Evolutionary conservation across 1,140 invertebrate species (phyloP), one percentile per base, ranked within the genome.

Genomic region (Hyposmocoma kahamanoa): DNA sequence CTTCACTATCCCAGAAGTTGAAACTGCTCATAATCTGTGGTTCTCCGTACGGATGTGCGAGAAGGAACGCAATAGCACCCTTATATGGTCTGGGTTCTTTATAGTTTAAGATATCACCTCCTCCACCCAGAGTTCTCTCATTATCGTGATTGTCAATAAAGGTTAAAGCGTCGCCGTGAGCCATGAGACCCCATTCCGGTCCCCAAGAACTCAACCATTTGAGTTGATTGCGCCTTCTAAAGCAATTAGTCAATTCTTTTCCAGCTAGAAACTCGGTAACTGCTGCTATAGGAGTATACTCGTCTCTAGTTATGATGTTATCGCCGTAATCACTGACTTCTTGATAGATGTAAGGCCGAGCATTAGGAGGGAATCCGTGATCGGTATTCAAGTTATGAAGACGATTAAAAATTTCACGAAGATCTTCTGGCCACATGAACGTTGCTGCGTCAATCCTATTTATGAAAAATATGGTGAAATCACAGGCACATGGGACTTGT

Each of bases 11-110:
- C 46, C 67, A 69, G 62, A 93, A 92, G 9, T 66, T 59, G 53
- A 89, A 93, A 59, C 94, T 96, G 59, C 94, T 96, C 94, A 97
- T 96, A 0, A 97, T 71, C 41, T 89, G 84, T 0, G 93, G 89
- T 42, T 90, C 87, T 2, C 94, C 94, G 67, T 96, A 96, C 0
- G 93, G 91, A 87, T 94, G 92, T 1, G 94, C 93, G 42, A 97
- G 74, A 89, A 95, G 93, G 67, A 95, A 96, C 1, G 92, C 92
- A 10, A 91, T 89, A 0, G 94, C 94, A 75, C 24, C 79, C 56
- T 92, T 92, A 62, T 92, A 93, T 3, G 77, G 69, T 41, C 87
- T 86, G 0, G 89, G 43, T 19, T 86, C 62, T 56, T 91, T 91
- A 64, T 90, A 90, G 0, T 90, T 92, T 0, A 92, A 58, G 26